Evolutionary conservation across 2,113 vertebrate genomes (phyloP), one percentile per base, ranked within the genome.

Genomic region (Engystomops pustulosus): DNA sequence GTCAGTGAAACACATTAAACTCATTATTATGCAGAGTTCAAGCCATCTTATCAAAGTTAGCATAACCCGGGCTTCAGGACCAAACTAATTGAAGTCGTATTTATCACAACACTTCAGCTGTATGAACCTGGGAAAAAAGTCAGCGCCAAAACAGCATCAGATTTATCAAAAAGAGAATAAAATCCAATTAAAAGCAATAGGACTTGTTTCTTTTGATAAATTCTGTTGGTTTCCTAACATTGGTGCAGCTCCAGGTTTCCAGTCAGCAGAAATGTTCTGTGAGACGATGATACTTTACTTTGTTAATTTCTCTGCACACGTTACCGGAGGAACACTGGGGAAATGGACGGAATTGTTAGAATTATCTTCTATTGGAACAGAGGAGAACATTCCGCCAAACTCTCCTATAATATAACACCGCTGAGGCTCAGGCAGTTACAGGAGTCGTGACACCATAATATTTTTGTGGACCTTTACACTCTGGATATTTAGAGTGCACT

Each of bases 221-320:
- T 53, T 34, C 15, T 27, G 25, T 76, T 53, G 53, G 51, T 60
- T 30, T 79, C 12, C 76, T 62, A 9, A 30, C 55, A 9, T 62
- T 79, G 76, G 20, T 62, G 14, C 27, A 44, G 27, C 36, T 51
- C 38, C 76, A 60, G 76, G 41, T 79, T 62, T 27, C n/a, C 18
- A 79, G 76, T 79, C 53, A 79, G 76, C 74, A 77, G 23, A 79
- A 78, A 44, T 65, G 34, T 79, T 79, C 3, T 4, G 53, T 5
- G 32, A 62, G 60, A 79, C 20, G 8, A 79, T n/a, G 65, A 44
- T 79, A 77, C 49, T 75, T 75, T 75, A 75, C 72, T 36, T 77
- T 36, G 49, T 55, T 58, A 23, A 77, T 53, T 76, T n/a, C 36
- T 36, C 27, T n/a, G 51, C 2, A 6, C 49, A 53, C 72, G 51